These are phyloP conservation scores for Kryptolebias marmoratus DNA, from an alignment of 2,113 vertebrate genomes.

Conservation along the genomic window DNA sequence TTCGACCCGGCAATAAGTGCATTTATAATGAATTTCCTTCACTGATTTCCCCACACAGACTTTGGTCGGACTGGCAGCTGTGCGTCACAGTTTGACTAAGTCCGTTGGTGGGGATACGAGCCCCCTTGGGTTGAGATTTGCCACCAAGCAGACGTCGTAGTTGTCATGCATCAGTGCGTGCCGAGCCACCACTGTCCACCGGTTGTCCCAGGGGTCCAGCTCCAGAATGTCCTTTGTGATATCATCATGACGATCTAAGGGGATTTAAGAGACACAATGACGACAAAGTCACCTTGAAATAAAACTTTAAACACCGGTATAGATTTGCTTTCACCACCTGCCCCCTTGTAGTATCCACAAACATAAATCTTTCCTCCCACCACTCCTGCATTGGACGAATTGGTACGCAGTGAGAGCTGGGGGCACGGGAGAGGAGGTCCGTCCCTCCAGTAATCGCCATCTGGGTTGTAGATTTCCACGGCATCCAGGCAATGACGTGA, in stretches of 20 bases:
- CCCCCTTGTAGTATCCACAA: conserved; percentile 93
- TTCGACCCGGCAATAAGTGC: conserved; percentile 52
- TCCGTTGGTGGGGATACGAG: conserved; percentile 92
- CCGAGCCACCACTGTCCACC: conserved; percentile 89
- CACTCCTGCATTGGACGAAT: conserved; percentile 84
- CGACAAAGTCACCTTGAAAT: neutral
- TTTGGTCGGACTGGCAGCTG: conserved; percentile 32
- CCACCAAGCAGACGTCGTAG: conserved; percentile 95
- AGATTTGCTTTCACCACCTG: conserved; percentile 81
- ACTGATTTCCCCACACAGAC: conserved; percentile 29
- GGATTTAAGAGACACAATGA: conserved; percentile 8
- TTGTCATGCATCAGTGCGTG: conserved; percentile 92
- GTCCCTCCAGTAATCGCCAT: conserved; percentile 91
- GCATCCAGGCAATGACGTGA: conserved; percentile 89
- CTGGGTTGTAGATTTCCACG: conserved; percentile 94
- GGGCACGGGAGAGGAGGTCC: conserved; percentile 88
- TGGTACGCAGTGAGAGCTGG: conserved; percentile 88
- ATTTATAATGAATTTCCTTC: conserved; percentile 37
- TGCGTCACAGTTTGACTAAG: conserved; percentile 77
- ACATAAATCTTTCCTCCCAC: conserved; percentile 94
- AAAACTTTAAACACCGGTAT: neutral
- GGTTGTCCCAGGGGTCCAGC: conserved; percentile 90
- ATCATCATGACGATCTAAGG: conserved; percentile 91
- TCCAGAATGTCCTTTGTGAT: conserved; percentile 95
- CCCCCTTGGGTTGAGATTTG: conserved; percentile 91